Percentiles rank a stretch among this genome's conserved stretches.
Evolutionary conservation across 2,113 vertebrate species (phyloP).

Genomic region (Chlamydotis undulata): DNA sequence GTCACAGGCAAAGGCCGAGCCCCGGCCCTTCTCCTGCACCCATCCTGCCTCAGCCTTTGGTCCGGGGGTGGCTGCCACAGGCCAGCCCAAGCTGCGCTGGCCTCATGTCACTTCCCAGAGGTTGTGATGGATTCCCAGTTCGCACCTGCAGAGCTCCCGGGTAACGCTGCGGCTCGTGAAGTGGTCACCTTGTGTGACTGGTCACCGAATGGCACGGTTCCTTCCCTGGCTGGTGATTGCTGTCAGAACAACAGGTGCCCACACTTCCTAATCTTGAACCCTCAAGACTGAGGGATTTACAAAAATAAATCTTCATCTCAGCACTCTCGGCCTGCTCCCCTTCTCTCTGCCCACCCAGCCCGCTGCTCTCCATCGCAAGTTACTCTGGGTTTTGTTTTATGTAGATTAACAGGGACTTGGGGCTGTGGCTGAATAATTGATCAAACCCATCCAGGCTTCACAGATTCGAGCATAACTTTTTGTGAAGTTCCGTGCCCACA

Average conservation of each 20-base stretch:
- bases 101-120: neutral
- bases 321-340: neutral
- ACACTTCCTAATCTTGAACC: fast-evolving
- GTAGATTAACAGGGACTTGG: neutral
- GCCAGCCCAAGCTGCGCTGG: neutral
- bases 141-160: neutral
- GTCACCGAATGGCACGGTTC: neutral
- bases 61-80: fast-evolving
- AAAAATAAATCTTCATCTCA: neutral
- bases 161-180: neutral
- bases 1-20: neutral
- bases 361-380: too few species aligned
- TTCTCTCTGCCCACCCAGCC: neutral
- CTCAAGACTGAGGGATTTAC: neutral
- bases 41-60: neutral
- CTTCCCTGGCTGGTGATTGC: neutral
- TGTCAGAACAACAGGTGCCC: neutral
- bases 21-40: neutral
- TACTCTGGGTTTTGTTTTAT: neutral
- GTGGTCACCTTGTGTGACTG: neutral
- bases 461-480: neutral
- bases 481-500: neutral
- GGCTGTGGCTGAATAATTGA: neutral
- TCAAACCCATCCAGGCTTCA: neutral
- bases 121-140: neutral